Evolutionary conservation across 2,113 vertebrate species (phyloP), one percentile per base, ranked within the genome.

Genomic region (Brachionichthys hirsutus): DNA sequence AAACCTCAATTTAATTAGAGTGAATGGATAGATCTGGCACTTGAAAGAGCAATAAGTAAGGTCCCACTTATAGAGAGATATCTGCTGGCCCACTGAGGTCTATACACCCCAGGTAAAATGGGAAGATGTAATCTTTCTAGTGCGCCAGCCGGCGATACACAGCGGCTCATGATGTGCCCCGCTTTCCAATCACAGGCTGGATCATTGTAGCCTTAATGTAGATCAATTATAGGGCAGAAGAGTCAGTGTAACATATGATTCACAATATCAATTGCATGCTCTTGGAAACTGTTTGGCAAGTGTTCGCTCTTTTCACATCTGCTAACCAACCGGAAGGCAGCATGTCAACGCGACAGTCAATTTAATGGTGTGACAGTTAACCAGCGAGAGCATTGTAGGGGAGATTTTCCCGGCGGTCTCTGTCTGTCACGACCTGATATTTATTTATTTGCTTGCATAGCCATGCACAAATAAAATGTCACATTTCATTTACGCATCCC

Each of bases 181-280:
- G 68, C 80, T 77, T 85, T 73, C 69, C 82, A 81, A 79, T 85
- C 81, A 82, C 74, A 69, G 71, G 55, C 74, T 73, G 75, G 50
- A 54, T 71, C 84, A 81, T 87, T 84, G 88, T 90, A 80, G 88
- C 89, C 90, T 89, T 93, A 93, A 89, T 93, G 90, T 91, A 78
- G 93, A 97, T 98, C 95, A 97, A 98, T 98, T 98, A 97, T 94
- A 56, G 91, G 77, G 84, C 91, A 92, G 94, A 95, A 92, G 94
- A 94, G 94, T 91, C 91, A 74, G 85, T 87, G 94, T 95, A 95
- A 94, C 92, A 92, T 94, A 88, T 92, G 93, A 98, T 96, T 95
- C 94, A 92, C 94, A 93, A 94, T 94, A 95, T 96, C 96, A 95
- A 95, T 97, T 97, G 96, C 95, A 96, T 92, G 96, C 94, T 93